Base-by-base conservation (phyloP, 35 echinoderm and acorn worm genomes). In the Patiria miniata region DNA sequence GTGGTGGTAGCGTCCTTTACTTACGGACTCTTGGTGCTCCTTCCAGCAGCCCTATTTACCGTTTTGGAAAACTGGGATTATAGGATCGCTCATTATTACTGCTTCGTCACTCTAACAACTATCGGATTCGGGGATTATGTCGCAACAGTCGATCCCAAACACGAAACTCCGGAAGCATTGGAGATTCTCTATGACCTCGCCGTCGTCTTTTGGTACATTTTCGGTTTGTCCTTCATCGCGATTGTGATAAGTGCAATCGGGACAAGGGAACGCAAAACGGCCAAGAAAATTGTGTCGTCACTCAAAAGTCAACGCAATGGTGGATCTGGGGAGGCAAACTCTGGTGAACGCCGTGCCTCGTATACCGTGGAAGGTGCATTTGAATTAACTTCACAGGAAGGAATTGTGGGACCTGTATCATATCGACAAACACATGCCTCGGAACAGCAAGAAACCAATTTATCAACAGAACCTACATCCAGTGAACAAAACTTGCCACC, bases 51-150 rank as follows among this genome's bases (percentile, higher is more conserved):
- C 3, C 52, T 99, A 6, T 99, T 95, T 53, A 81, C 61, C 38
- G 4, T 29, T 1, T 37, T 94, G 29, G 92, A 99, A 78, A 33
- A 53, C 10, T 99, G 96, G 96, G 68, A 78, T 2, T 91, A 83
- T 50, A 81, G 79, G 36, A 80, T 88, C 51, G 86, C 89, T 0
- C 90, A 91, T 40, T 99, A 99, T 77, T 99, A 89, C 61, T 86
- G 81, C 39, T 93, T 99, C 36, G 91, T 99, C 50, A 92, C 96
- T 1, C 56, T 99, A 29, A 92, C 89, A 33, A 99, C 96, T 0
- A 95, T 99, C 78, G 96, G 96, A 58, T 99, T 99, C 60, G 96
- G 96, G 14, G 96, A 99, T 76, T 94, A 89, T 36, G 90, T 99
- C 6, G 68, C 83, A 39, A 81, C 83, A 12, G 36, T 86, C 12